Evolutionary conservation across 2,113 vertebrate genomes (phyloP).

Genomic region (Uria lomvia): DNA sequence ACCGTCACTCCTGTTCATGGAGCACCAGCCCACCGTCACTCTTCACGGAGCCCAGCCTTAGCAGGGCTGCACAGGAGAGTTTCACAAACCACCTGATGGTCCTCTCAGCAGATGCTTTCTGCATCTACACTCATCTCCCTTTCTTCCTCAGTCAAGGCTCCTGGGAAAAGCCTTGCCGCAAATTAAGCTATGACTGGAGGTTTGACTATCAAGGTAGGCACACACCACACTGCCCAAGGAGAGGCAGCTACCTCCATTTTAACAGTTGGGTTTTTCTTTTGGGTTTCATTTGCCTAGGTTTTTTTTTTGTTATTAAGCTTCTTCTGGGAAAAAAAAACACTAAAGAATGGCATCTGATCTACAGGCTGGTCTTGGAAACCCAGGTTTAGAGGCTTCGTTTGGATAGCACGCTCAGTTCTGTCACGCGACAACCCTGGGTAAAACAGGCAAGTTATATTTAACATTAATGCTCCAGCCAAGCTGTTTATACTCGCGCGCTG

Average conservation of each 20-base stretch:
- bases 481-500: background rate
- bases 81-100: background rate
- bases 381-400: background rate
- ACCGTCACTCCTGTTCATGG: too few species aligned
- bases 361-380: background rate
- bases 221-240: background rate
- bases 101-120: background rate
- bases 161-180: background rate
- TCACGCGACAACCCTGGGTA: background rate
- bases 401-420: fast-evolving
- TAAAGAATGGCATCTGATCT: background rate
- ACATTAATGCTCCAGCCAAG: background rate
- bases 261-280: fast-evolving
- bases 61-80: background rate
- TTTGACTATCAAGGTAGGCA: background rate
- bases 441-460: background rate
- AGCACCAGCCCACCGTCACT: too few species aligned
- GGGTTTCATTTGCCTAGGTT: too few species aligned
- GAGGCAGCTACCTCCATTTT: background rate
- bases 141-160: background rate
- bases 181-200: fast-evolving
- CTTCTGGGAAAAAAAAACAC: background rate
- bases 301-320: background rate
- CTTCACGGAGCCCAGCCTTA: background rate
- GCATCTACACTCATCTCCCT: background rate